Evolutionary conservation across 2,888 invertebrate genomes (phyloP).

Genomic region (Drosophila buzzatii): DNA sequence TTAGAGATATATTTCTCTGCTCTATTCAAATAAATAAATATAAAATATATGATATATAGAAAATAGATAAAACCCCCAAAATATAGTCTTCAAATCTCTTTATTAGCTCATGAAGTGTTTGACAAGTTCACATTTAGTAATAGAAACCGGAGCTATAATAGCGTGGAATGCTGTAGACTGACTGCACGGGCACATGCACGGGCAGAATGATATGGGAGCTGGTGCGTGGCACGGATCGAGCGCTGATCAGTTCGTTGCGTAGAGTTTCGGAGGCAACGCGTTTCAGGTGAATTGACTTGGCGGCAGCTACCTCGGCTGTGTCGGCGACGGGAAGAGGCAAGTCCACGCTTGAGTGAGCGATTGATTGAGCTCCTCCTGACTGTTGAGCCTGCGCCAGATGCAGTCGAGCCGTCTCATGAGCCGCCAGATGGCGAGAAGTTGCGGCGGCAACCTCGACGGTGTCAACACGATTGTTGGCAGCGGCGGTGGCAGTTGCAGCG

Average conservation of each 20-base stretch:
- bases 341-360: slow-evolving; percentile 57
- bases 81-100: slow-evolving; percentile 20
- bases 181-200: slow-evolving; percentile 44
- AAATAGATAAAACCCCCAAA: no score
- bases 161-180: slow-evolving; percentile 58
- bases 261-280: slow-evolving; percentile 68
- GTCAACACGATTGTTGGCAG: slow-evolving; percentile 51
- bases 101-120: slow-evolving; percentile 26
- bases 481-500: slow-evolving; percentile 1
- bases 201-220: slow-evolving; percentile 60
- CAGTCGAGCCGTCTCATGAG: slow-evolving; percentile 74
- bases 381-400: slow-evolving; percentile 65
- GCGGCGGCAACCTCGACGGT: slow-evolving; percentile 77
- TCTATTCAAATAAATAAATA: no score
- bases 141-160: slow-evolving; percentile 66
- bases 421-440: slow-evolving; percentile 72
- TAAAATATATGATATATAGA: no score
- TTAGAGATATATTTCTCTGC: no score
- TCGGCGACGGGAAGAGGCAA: slow-evolving; percentile 79
- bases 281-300: slow-evolving; percentile 72
- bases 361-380: slow-evolving; percentile 31
- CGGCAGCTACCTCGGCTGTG: slow-evolving; percentile 84
- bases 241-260: slow-evolving; percentile 62
- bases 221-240: slow-evolving; percentile 30
- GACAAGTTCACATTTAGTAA: slow-evolving; percentile 40